Evolutionary conservation across 2,888 invertebrate species (phyloP), one percentile per base, ranked within the genome.

Genomic region (Apotomis betuletana): DNA sequence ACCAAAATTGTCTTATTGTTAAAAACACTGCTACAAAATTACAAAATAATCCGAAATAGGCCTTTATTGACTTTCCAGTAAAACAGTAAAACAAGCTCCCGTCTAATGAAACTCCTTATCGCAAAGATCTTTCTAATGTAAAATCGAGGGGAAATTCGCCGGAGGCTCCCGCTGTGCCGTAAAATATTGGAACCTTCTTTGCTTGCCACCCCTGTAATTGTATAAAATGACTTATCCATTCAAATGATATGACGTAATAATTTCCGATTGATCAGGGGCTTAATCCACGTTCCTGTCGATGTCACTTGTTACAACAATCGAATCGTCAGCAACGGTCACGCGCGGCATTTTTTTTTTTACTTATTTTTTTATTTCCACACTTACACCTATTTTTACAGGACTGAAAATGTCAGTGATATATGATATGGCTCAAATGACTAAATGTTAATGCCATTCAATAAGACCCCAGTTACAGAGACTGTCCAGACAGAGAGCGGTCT

Each of bases 161-260:
- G 5, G 12, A 54, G 57, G 51, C 15, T 58, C 49, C 36, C 54
- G 36, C 49, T 15, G 49, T 27, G 49, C 55, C 67, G 57, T 52
- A 13, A 67, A 67, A 60, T 62, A 58, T 67, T 63, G 57, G 52
- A 36, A 57, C 44, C 41, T 27, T 36, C 51, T 63, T 68, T 46
- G 58, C 67, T 68, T 62, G 51, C 62, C 62, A 67, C 44, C 61
- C 63, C 52, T 72, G 46, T 62, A 72, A 72, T 67, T 71, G 67
- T 62, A 57, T 63, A 55, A 72, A 72, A 62, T 67, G 62, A 67
- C 62, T 72, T 9, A 58, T 62, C 57, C 57, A 13, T 57, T 51
- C 59, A 58, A 44, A n/a, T 27, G 27, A 27, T 27, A 46, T 57
- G 46, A 55, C 10, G 41, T 12, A 54, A 65, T 54, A 13, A 59